A percentile compares a stretch with the other conserved stretches of the same genome.
Evolutionary conservation across 2,888 invertebrate species (phyloP).

Genomic region (Cheilosia urbana): DNA sequence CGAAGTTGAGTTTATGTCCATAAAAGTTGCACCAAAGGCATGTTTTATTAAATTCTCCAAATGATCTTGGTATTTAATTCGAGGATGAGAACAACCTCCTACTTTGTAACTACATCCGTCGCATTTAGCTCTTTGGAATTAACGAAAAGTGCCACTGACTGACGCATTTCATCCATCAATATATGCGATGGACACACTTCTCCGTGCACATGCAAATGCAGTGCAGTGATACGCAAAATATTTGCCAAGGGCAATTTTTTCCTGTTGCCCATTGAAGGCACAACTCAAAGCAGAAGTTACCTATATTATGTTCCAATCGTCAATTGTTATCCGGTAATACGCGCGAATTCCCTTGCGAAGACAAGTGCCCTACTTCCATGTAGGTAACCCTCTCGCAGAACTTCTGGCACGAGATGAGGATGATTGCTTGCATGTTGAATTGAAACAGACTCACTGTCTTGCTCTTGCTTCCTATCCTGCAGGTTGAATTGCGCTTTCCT

Average conservation of each 20-base stretch:
- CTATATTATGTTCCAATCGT: constrained; percentile 42
- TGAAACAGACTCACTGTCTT: constrained; percentile 35
- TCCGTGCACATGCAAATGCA: constrained; percentile 58
- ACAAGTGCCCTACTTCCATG: constrained; percentile 70
- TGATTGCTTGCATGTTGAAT: constrained; percentile 38
- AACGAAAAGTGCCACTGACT: constrained; percentile 67
- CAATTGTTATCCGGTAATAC: constrained; percentile 64
- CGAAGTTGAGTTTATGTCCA: no score
- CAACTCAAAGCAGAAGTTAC: constrained; percentile 41
- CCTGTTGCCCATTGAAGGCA: constrained; percentile 27
- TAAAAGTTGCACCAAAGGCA: no score
- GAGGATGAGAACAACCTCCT: background rate
- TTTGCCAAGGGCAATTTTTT: constrained; percentile 33
- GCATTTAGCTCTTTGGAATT: constrained; percentile 29
- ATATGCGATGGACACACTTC: constrained; percentile 54
- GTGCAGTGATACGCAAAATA: constrained; percentile 60
- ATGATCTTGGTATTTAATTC: background rate
- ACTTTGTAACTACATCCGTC: constrained; percentile 17
- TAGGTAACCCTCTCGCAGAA: constrained; percentile 10
- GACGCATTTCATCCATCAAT: constrained; percentile 54
- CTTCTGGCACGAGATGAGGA: constrained; percentile 63
- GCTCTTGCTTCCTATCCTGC: constrained; percentile 48
- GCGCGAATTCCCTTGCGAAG: constrained; percentile 48
- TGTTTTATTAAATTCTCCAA: no score
- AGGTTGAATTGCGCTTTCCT: constrained; percentile 10